Percentiles rank a stretch among this genome's conserved stretches.
Evolutionary conservation across 2,797 vertebrate genomes (phyloP).

Genomic region (Sebastes matsubarae): DNA sequence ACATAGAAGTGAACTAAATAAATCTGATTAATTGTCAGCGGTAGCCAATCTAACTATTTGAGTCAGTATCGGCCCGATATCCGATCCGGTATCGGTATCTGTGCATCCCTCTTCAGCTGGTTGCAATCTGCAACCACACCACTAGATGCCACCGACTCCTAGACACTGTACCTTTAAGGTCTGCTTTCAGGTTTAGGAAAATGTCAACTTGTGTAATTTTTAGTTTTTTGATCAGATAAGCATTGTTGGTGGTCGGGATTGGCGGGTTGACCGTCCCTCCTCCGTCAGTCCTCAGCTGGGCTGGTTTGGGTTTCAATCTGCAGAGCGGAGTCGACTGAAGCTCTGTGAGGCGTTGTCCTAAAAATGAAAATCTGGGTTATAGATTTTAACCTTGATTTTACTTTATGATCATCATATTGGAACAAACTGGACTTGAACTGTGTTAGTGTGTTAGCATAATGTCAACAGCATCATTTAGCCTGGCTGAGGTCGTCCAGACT

Average conservation of each 20-base stretch:
- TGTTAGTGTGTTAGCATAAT: neutral
- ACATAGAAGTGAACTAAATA: no score
- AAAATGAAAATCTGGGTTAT: neutral
- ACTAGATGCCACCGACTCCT: no score
- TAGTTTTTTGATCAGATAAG: neutral
- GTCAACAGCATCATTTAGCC: neutral
- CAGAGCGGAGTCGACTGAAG: neutral
- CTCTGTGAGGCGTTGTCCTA: neutral
- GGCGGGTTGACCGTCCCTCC: no score
- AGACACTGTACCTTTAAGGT: neutral
- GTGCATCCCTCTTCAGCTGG: no score
- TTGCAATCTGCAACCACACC: no score
- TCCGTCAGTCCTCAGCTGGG: no score
- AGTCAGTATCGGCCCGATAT: no score
- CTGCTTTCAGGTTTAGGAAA: neutral
- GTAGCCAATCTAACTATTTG: no score
- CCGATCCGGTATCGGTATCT: no score
- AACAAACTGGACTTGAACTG: neutral
- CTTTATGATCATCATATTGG: neutral
- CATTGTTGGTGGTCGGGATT: neutral
- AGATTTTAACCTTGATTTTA: neutral
- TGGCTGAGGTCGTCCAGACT: neutral
- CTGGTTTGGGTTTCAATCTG: no score
- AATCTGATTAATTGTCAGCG: no score
- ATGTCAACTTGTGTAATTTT: neutral